phyloP scores from a whole-genome alignment of 2,113 vertebrate species.

The Rhombomys opimus region DNA sequence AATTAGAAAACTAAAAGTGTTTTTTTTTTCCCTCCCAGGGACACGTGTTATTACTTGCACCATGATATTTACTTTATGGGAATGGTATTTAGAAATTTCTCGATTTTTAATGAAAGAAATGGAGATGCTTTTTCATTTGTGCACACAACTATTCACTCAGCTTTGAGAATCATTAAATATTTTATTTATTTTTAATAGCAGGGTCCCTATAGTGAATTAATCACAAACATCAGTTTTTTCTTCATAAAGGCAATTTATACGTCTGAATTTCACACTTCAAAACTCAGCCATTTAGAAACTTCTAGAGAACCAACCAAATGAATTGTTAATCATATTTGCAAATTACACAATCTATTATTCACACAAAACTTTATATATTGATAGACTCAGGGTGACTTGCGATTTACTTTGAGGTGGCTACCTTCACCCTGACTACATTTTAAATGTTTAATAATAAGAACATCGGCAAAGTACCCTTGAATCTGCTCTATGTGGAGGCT shows the following conservation, averaged over 20 bases:
- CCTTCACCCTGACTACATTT: background rate
- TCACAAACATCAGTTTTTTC: constrained; percentile 63
- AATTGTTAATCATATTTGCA: constrained; percentile 54
- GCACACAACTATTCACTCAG: constrained; percentile 68
- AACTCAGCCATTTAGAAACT: constrained; percentile 45
- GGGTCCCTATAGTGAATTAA: constrained; percentile 26
- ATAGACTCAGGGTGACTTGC: background rate
- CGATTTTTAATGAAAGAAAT: constrained; percentile 63
- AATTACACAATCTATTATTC: constrained; percentile 29
- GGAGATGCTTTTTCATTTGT: background rate
- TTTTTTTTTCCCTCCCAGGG: constrained; percentile 78
- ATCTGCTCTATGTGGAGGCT: background rate
- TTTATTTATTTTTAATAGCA: background rate
- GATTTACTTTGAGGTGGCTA: constrained; percentile 8
- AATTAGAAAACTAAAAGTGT: constrained; percentile 78
- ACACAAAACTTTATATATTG: constrained; percentile 20
- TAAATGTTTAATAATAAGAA: constrained; percentile 31
- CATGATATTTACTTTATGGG: constrained; percentile 75
- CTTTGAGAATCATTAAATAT: background rate
- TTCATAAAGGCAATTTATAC: constrained; percentile 62
- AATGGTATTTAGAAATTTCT: constrained; percentile 63
- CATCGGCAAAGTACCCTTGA: background rate
- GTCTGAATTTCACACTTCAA: constrained; percentile 37
- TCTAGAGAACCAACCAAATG: constrained; percentile 20
- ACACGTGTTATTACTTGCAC: constrained; percentile 67